phyloP scores from a whole-genome alignment of 2,113 vertebrate genomes.

The Burhinus bistriatus region DNA sequence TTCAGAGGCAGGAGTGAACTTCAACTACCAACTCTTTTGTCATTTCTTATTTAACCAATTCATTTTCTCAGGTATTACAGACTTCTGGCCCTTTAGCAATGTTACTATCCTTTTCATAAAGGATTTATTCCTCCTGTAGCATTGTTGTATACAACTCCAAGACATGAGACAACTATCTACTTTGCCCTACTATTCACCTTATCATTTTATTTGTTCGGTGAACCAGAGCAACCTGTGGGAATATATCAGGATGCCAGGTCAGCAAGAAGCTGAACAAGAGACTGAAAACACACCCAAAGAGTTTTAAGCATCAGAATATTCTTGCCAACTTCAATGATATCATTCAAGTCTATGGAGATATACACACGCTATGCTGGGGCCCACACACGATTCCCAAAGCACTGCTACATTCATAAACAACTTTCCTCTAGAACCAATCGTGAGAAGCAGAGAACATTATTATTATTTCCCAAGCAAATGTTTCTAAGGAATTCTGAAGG shows the following conservation, averaged over 20 bases:
- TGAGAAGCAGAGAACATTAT: fast-evolving
- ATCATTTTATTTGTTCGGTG: neutral
- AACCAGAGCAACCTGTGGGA: neutral
- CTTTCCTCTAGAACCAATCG: neutral
- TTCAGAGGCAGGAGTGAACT: neutral
- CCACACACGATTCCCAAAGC: neutral
- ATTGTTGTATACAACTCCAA: neutral
- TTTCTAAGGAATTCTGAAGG: neutral
- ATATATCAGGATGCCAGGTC: neutral
- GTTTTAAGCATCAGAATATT: neutral
- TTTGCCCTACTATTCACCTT: neutral
- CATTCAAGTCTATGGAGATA: neutral
- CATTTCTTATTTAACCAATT: neutral
- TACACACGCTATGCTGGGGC: fast-evolving
- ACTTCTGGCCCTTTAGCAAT: neutral
- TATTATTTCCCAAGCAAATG: neutral
- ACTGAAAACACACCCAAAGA: neutral
- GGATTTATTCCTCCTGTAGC: neutral
- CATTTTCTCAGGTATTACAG: neutral
- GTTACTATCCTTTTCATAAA: neutral
- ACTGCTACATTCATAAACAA: neutral
- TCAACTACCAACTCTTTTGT: neutral
- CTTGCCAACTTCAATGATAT: neutral
- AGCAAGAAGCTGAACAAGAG: neutral
- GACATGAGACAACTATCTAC: neutral